Evolutionary conservation across 2,888 invertebrate species (phyloP).

Genomic region (Tetramorium bicarinatum): DNA sequence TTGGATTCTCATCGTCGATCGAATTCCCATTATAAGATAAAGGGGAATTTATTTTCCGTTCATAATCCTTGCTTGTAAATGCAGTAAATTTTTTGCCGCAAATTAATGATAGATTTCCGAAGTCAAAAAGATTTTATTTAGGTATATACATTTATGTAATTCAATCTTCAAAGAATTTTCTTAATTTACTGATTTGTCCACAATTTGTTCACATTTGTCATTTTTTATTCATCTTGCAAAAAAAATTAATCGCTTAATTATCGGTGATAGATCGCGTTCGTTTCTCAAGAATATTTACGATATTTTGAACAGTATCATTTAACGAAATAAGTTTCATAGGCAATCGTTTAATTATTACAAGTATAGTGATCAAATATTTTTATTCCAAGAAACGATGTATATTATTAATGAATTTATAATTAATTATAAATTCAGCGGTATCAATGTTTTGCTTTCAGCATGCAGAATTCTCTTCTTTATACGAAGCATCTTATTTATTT

Average conservation of each 20-base stretch:
- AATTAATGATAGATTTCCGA: not conserved
- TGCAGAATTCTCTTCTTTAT: not conserved
- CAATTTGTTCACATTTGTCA: too few species aligned
- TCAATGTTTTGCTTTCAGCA: conserved; percentile 39
- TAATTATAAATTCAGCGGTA: conserved; percentile 55
- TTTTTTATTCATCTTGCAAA: too few species aligned
- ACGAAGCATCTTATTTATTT: not conserved
- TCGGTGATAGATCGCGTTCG: not conserved
- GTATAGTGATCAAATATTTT: conserved; percentile 62
- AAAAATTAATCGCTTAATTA: not conserved
- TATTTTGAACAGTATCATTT: conserved; percentile 2
- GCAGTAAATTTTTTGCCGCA: not conserved
- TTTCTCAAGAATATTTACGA: conserved; percentile 16
- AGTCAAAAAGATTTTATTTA: not conserved
- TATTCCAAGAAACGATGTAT: conserved; percentile 63
- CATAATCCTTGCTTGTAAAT: not conserved
- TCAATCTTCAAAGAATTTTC: too few species aligned
- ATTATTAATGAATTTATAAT: conserved; percentile 66
- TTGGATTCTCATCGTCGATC: conserved; percentile 7
- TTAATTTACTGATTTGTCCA: too few species aligned
- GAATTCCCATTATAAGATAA: conserved; percentile 13
- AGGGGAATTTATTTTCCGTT: conserved; percentile 3
- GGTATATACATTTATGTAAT: too few species aligned
- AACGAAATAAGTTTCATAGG: conserved; percentile 19
- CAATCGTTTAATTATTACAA: conserved; percentile 72